Evolutionary conservation across 2,797 vertebrate species (phyloP), one percentile per base, ranked within the genome.

Genomic region (Rhinogobio ventralis): DNA sequence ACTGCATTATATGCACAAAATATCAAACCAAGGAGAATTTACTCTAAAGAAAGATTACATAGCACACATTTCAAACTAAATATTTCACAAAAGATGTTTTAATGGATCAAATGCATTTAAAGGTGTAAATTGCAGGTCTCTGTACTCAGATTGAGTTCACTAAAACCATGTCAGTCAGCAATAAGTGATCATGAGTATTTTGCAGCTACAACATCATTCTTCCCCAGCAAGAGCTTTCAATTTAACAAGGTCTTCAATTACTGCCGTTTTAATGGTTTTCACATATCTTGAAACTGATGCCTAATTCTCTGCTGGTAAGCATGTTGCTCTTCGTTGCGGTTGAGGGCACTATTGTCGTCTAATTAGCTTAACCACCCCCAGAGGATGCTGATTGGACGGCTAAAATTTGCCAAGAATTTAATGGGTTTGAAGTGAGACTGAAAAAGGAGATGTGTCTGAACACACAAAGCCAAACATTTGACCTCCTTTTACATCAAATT

Each of bases 181-280:
- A 15, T 64, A 64, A 15, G 60, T 14, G 60, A 64, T 28, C 57
- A 60, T 25, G 60, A 64, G 28, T 69, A 60, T 46, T 82, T 73
- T 49, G 20, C 25, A 33, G 67, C n/a, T 28, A 42, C 25, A 46
- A 42, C 42, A 53, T 82, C 30, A 28, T 66, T 67, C 23, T 7
- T 7, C 33, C 25, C 57, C 57, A 83, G 19, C 39, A 49, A 67
- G 19, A 83, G 69, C 60, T 75, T 53, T 53, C 19, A 46, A 33
- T 82, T 64, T 64, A 73, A 67, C 62, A 49, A 67, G 71, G 45
- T 28, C 46, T 83, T 75, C 71, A 83, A 30, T 66, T 66, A 53
- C 45, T 49, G 71, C 1, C 0, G 17, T 83, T 28, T 53, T 53
- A 75, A 75, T 82, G 71, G 42, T 66, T 20, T 82, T 51, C 45